Percentiles rank a stretch among this genome's conserved stretches.
These are phyloP conservation scores for Elephantulus edwardii DNA, from an alignment of 2,113 vertebrate species.

Conservation along the genomic window DNA sequence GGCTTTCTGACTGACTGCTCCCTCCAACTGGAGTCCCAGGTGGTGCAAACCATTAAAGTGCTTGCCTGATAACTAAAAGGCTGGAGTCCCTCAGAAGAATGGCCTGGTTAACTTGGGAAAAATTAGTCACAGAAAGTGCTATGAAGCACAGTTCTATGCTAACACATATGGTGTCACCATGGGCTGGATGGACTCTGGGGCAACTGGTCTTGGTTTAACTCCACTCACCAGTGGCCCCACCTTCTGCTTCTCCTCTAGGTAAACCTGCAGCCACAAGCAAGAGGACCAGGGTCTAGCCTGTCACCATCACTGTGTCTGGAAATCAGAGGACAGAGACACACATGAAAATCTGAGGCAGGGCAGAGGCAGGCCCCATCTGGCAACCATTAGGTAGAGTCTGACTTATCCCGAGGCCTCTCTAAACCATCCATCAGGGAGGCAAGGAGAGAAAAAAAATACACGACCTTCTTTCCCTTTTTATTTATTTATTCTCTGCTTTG, in stretches of 20 bases:
- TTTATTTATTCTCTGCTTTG: conserved; percentile 68
- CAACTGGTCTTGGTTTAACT: neutral
- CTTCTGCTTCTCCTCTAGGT: conserved; percentile 3
- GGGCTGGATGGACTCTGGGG: neutral
- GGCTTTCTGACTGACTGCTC: neutral
- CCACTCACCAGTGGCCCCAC: neutral
- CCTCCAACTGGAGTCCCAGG: neutral
- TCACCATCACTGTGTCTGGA: neutral
- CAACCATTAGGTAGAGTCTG: conserved; percentile 28
- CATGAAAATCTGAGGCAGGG: neutral
- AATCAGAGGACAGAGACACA: neutral
- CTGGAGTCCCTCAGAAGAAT: neutral
- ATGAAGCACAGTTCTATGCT: neutral
- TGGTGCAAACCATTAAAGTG: neutral
- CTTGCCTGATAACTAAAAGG: neutral
- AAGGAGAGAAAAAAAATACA: conserved; percentile 65
- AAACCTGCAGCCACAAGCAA: conserved; percentile 16
- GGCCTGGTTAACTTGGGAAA: neutral
- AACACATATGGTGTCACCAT: neutral
- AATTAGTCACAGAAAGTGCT: neutral
- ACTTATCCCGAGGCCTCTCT: conserved; percentile 50
- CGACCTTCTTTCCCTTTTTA: conserved; percentile 74
- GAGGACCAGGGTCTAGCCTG: neutral
- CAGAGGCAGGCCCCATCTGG: conserved; percentile 51
- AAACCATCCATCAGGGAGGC: conserved; percentile 72